Conservation (phyloP, 2,888 invertebrate genomes). For the Zelleria hepariella region DNA sequence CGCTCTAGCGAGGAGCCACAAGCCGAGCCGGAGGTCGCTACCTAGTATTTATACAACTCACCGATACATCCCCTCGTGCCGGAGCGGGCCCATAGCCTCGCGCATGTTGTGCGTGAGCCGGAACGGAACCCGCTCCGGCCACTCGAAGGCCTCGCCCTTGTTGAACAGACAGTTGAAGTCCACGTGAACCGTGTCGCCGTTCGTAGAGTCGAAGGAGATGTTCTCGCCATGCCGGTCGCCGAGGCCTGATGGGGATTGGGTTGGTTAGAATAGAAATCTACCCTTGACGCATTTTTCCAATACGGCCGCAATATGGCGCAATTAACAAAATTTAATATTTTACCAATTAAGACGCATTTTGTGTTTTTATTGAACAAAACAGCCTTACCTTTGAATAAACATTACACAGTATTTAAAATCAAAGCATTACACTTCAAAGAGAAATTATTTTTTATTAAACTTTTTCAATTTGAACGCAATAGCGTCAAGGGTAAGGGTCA, state of each 20-base stretch:
- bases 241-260: constrained; percentile 69
- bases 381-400: no score
- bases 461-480: no score
- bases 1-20: no score
- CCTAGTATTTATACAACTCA: constrained; percentile 15
- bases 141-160: constrained; percentile 88
- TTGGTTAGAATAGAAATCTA: neutral
- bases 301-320: no score
- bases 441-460: neutral
- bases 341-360: no score
- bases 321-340: no score
- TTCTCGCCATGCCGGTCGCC: constrained; percentile 98
- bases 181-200: constrained; percentile 96
- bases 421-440: neutral
- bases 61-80: constrained; percentile 90
- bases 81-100: constrained; percentile 95
- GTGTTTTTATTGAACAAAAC: no score
- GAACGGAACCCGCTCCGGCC: constrained; percentile 93
- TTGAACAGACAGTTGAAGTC: constrained; percentile 99
- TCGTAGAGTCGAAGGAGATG: constrained; percentile 91
- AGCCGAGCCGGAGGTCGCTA: no score
- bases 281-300: no score
- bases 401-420: neutral
- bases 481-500: neutral
- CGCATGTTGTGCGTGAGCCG: constrained; percentile 97